phyloP scores from a whole-genome alignment of 2,888 invertebrate species.

The Acleris literana region DNA sequence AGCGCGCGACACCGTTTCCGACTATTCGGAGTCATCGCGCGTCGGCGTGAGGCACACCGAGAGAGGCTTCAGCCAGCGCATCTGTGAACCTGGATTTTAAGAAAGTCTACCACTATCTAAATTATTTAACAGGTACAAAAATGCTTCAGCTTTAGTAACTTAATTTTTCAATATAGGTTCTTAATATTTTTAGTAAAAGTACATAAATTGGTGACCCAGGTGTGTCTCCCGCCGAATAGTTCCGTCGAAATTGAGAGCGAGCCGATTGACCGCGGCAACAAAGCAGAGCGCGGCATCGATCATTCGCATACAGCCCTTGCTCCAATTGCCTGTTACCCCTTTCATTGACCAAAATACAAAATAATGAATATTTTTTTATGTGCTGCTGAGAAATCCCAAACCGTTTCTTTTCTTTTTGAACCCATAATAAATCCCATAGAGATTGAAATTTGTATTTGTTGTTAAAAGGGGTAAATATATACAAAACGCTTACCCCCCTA shows the following conservation, averaged over 20 bases:
- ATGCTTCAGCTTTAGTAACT: neutral
- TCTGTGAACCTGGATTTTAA: neutral
- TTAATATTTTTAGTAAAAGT: too few relatives aligned
- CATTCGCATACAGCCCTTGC: conserved; percentile 37
- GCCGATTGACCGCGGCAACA: conserved; percentile 43
- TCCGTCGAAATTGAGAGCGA: conserved; percentile 45
- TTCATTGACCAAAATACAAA: too few relatives aligned
- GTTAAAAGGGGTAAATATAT: too few relatives aligned
- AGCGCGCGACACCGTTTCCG: conserved; percentile 49
- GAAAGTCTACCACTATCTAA: too few relatives aligned
- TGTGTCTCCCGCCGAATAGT: conserved; percentile 37
- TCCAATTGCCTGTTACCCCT: conserved; percentile 20
- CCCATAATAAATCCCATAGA: too few relatives aligned
- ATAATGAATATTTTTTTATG: too few relatives aligned
- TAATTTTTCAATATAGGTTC: too few relatives aligned
- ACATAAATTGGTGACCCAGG: neutral
- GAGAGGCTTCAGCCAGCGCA: neutral
- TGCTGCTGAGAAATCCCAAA: too few relatives aligned
- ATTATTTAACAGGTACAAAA: neutral
- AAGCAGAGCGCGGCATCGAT: conserved; percentile 48
- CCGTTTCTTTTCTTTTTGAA: too few relatives aligned
- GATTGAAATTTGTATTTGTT: too few relatives aligned
- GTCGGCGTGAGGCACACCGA: conserved; percentile 36
- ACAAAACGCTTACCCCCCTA: too few relatives aligned
- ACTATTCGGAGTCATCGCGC: conserved; percentile 41